Evolutionary conservation across 2,888 invertebrate species (phyloP).

Genomic region (Apodemia hepburni): DNA sequence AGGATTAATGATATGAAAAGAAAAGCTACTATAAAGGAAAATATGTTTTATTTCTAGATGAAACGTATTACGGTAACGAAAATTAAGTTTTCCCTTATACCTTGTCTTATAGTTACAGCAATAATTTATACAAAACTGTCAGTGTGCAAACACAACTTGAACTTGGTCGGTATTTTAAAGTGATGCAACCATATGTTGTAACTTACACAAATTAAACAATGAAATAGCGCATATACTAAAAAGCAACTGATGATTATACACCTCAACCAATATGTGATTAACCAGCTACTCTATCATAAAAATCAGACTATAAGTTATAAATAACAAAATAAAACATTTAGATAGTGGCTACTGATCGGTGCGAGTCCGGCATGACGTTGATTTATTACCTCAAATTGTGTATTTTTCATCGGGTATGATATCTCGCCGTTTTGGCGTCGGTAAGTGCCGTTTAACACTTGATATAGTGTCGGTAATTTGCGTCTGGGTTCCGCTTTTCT

Average conservation of each 20-base stretch:
- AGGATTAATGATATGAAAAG: no score
- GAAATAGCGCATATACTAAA: background rate
- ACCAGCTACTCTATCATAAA: conserved; percentile 31
- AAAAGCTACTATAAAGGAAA: no score
- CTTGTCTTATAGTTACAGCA: no score
- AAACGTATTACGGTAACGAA: no score
- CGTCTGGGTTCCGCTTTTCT: conserved; percentile 63
- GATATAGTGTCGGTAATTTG: conserved; percentile 79
- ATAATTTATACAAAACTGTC: no score
- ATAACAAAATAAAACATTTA: conserved; percentile 62
- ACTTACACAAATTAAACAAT: background rate
- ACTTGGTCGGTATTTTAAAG: no score
- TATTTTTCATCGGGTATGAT: conserved; percentile 73
- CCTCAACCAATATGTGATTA: conserved; percentile 1
- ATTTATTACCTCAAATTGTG: conserved; percentile 77
- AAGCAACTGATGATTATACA: background rate
- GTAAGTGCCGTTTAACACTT: conserved; percentile 78
- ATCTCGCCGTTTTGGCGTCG: conserved; percentile 68
- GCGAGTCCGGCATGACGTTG: conserved; percentile 50
- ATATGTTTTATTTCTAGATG: no score
- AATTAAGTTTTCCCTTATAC: no score
- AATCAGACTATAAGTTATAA: conserved; percentile 62
- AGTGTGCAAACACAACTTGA: no score
- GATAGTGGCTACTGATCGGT: conserved; percentile 52
- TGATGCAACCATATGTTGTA: background rate